Evolutionary conservation across 2,113 vertebrate species (phyloP), one percentile per base, ranked within the genome.

Genomic region (Bucco capensis): DNA sequence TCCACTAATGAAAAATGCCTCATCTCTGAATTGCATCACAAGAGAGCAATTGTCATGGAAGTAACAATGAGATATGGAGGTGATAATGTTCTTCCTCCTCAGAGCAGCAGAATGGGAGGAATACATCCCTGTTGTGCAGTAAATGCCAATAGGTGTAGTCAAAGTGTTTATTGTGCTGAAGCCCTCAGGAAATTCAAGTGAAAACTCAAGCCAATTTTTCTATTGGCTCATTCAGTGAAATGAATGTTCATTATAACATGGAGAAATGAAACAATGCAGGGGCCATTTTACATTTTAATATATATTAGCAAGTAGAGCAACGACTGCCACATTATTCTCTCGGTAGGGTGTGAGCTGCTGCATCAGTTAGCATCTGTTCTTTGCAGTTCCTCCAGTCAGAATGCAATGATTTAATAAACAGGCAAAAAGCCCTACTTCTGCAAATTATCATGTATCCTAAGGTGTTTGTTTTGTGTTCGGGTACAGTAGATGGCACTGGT

Each of bases 271-370:
- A 92, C 66, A 88, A 96, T 96, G 70, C 86, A 95, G 97, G 97
- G 89, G 66, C 79, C 89, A 97, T 97, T 98, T 96, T 95, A 97
- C 97, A 96, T 96, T 94, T 96, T 97, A 97, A 97, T 95, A 93
- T 88, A 92, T 96, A 96, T 75, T 84, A 94, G 83, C 89, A 93
- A 97, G 88, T 53, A 74, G 90, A 97, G 94, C 35, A 73, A 96
- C 92, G 89, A 94, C 85, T 93, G 91, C 89, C 83, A 19, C 88
- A 91, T 98, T 97, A 97, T 96, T 97, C 96, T 97, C 97, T 92
- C 97, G 1, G 97, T 96, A 93, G 97, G 98, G 83, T 95, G 69
- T 93, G 88, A 91, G 90, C 69, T 88, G 80, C 74, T 95, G 40
- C 88, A 95, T 89, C 80, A 67, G 90, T 93, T 83, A 96, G 94